Evolutionary conservation across 2,888 invertebrate genomes (phyloP).

Genomic region (Acleris holmiana): DNA sequence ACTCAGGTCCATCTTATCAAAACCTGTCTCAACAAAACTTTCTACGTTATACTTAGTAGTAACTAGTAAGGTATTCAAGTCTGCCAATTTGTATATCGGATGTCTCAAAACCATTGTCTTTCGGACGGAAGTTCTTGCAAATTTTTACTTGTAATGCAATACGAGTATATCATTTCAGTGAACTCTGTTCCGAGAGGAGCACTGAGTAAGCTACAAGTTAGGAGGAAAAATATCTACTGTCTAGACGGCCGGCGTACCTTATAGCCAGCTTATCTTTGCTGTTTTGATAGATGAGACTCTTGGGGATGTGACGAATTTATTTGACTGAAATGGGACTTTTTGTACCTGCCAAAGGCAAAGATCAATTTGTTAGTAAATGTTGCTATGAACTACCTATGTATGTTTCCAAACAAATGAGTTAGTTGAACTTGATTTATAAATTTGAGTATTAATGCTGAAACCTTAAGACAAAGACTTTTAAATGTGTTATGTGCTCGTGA

Average conservation of each 20-base stretch:
- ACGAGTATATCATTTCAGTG: constrained; percentile 15
- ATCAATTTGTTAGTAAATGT: background rate
- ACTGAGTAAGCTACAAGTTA: background rate
- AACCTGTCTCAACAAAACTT: too few species aligned
- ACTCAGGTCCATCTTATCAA: too few species aligned
- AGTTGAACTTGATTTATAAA: too few species aligned
- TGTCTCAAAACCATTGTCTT: constrained; percentile 12
- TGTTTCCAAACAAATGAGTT: too few species aligned
- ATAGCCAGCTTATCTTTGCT: background rate
- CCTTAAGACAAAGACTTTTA: too few species aligned
- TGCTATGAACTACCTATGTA: too few species aligned
- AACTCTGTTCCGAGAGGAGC: constrained; percentile 5
- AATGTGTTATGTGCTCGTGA: too few species aligned
- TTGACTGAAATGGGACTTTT: background rate
- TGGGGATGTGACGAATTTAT: background rate
- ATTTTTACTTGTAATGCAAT: constrained; percentile 11
- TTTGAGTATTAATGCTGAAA: too few species aligned
- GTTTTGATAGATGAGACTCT: background rate
- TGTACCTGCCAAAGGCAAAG: background rate
- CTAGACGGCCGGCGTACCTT: too few species aligned
- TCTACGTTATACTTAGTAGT: too few species aligned
- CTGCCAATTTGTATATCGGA: background rate
- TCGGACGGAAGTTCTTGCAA: constrained; percentile 5
- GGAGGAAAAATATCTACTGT: background rate
- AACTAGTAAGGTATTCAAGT: background rate